phyloP scores from a whole-genome alignment of 1,140 invertebrate species.

The Brachionus sp. region DNA sequence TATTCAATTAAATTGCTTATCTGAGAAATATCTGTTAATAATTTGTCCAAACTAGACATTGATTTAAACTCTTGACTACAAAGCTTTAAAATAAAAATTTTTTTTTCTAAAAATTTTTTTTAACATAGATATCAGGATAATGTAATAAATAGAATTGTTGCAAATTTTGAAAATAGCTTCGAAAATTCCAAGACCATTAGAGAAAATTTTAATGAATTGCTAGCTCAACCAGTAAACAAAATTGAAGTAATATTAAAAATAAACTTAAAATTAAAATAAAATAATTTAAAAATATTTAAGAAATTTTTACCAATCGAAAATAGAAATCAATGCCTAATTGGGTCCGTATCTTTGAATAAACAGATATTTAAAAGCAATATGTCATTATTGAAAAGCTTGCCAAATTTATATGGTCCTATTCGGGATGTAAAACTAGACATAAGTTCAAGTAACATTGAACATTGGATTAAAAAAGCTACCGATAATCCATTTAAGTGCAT shows the following conservation, averaged over 20 bases:
- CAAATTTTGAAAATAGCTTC: conserved; percentile 15
- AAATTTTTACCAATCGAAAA: not conserved
- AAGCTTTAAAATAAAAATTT: too few relatives aligned
- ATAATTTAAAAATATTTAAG: not conserved
- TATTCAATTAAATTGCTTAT: not conserved
- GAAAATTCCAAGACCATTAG: not conserved
- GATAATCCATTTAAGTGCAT: not conserved
- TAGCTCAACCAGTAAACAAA: not conserved
- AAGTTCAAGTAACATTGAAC: not conserved
- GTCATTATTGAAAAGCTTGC: not conserved
- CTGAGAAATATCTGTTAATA: too few relatives aligned
- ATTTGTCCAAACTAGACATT: too few relatives aligned
- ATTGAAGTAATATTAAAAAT: not conserved
- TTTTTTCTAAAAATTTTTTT: not conserved
- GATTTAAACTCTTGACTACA: too few relatives aligned
- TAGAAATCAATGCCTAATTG: not conserved
- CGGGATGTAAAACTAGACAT: not conserved
- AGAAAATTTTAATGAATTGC: not conserved
- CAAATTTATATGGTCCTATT: not conserved
- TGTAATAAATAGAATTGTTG: not conserved
- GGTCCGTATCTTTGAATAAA: not conserved
- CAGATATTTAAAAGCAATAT: not conserved
- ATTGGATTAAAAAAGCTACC: not conserved
- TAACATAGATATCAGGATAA: not conserved
- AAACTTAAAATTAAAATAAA: not conserved